A percentile compares a stretch with the other conserved stretches of the same genome.
Evolutionary conservation across 2,888 invertebrate genomes (phyloP).

Genomic region (Phyto melanocephala): DNA sequence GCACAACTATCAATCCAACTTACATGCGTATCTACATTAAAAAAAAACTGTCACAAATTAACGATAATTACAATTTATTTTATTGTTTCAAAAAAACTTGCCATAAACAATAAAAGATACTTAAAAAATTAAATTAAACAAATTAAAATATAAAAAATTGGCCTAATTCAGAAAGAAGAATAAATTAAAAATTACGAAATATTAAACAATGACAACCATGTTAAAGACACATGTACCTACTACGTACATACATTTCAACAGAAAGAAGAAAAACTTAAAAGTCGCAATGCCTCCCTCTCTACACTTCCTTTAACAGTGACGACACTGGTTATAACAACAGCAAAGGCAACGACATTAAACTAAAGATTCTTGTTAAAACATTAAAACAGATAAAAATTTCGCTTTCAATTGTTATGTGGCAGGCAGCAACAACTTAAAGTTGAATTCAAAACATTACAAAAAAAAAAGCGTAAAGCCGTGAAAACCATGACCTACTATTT

Average conservation of each 20-base stretch:
- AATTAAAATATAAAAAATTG: not conserved
- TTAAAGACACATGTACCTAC: too few species aligned
- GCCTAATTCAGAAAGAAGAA: not conserved
- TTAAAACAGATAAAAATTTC: conserved; percentile 50
- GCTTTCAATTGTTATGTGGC: conserved; percentile 55
- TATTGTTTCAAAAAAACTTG: conserved; percentile 11
- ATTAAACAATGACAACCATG: conserved; percentile 2
- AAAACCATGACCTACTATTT: conserved; percentile 64
- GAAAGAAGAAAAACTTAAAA: not conserved
- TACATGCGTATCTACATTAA: not conserved
- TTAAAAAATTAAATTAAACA: conserved; percentile 25
- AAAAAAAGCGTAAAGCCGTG: conserved; percentile 60
- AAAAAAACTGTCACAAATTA: conserved; percentile 27
- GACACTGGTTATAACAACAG: not conserved
- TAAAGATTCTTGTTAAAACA: conserved; percentile 58
- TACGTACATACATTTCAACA: not conserved
- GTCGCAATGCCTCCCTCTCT: not conserved
- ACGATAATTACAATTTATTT: conserved; percentile 17
- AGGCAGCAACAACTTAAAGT: conserved; percentile 4
- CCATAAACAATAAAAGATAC: conserved; percentile 33
- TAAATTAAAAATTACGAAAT: conserved; percentile 35
- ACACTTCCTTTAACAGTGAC: not conserved
- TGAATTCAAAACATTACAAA: conserved; percentile 11
- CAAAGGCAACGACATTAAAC: conserved; percentile 36
- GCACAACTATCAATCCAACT: not conserved